These are phyloP conservation scores for Watsonalla cultraria DNA, from an alignment of 2,888 invertebrate genomes.

Conservation along the genomic window DNA sequence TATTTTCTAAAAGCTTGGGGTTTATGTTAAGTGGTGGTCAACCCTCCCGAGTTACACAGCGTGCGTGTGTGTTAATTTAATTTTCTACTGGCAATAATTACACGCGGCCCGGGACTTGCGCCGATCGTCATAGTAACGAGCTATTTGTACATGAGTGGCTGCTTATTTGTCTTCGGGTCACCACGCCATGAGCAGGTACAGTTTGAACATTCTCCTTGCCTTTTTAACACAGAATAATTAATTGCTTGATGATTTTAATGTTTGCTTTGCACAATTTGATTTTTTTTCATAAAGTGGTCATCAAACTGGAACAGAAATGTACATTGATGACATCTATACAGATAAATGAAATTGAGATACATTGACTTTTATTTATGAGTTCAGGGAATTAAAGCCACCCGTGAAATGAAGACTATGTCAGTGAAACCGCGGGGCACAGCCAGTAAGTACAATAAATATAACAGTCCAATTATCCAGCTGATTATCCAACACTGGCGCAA, in stretches of 20 bases:
- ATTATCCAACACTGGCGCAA: neutral
- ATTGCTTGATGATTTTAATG: no score
- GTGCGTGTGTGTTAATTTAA: slow-evolving; percentile 77
- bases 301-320: no score
- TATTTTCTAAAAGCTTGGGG: slow-evolving; percentile 22
- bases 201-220: no score
- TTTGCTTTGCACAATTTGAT: no score
- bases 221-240: no score
- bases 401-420: neutral
- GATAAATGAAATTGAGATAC: no score
- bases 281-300: no score
- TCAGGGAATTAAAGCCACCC: no score
- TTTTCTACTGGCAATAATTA: slow-evolving; percentile 74
- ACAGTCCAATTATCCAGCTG: neutral
- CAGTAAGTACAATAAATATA: no score
- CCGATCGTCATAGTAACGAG: slow-evolving; percentile 54
- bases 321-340: no score
- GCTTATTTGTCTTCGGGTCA: slow-evolving; percentile 37
- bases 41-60: slow-evolving; percentile 52
- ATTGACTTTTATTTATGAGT: no score
- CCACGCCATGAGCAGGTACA: slow-evolving; percentile 12
- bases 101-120: slow-evolving; percentile 47
- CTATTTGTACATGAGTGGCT: slow-evolving; percentile 49
- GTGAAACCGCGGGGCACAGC: neutral
- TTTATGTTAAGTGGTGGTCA: slow-evolving; percentile 39